Evolutionary conservation across 2,797 vertebrate species (phyloP), one percentile per base, ranked within the genome.

Genomic region (Triplophysa yarkandensis): DNA sequence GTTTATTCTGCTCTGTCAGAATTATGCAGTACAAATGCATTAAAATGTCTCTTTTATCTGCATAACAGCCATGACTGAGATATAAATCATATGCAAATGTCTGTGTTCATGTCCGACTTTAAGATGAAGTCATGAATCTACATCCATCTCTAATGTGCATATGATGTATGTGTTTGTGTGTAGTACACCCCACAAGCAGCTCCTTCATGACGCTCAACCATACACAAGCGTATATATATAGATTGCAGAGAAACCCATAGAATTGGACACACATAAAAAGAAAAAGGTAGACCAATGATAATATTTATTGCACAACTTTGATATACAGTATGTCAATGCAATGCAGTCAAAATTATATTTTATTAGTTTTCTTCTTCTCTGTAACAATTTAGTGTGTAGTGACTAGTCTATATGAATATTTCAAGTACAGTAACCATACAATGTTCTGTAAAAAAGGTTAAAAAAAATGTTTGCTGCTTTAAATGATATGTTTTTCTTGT

Each of bases 41-140:
- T 72, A 64, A 28, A 64, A 63, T 64, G 46, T 55, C 34, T 73
- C 36, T 55, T 73, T 73, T 63, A 64, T 25, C 34, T 30, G 46
- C 34, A 64, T n/a, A 54, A 50, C 46, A 73, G 48, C 46, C 46
- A 30, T 64, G 60, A 72, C 70, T 64, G 48, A 73, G 34, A 73
- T 64, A 73, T 64, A 55, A 73, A 73, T 73, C 46, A 64, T 55
- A 55, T 73, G 71, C 48, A 63, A 64, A 73, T 73, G 7, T 64
- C 48, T 43, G 25, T 14, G 11, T 27, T 54, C 48, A 23, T 27
- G 32, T 30, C 36, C 13, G 19, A 64, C 54, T 68, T 73, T 30
- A 52, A 73, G 36, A 14, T n/a, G 25, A 25, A 30, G 28, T 6
- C 13, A 0, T 64, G n/a, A 55, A 64, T 64, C 48, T 39, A 50